phyloP scores from a whole-genome alignment of 2,113 vertebrate species.

The Xenopus tropicalis region DNA sequence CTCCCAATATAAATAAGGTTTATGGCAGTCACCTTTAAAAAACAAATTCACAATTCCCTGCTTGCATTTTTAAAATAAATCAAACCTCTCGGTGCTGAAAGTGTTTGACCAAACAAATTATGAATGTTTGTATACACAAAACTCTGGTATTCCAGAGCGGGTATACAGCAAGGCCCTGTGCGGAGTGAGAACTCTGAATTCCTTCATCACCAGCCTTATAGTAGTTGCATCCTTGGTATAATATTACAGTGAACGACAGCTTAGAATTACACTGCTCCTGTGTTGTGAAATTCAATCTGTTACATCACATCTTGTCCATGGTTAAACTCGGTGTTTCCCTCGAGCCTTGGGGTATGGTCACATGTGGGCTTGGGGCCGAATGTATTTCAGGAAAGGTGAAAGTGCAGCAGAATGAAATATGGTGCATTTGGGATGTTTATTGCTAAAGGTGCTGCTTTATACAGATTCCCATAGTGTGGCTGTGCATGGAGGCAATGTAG shows the following conservation, averaged over 20 bases:
- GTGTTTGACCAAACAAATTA: not conserved
- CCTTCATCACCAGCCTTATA: conserved; percentile 20
- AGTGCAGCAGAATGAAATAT: too few relatives aligned
- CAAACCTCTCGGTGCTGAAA: not conserved
- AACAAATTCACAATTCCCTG: conserved; percentile 3
- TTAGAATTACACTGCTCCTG: conserved; percentile 41
- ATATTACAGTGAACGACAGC: conserved; percentile 14
- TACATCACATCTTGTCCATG: not conserved
- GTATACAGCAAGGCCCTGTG: not conserved
- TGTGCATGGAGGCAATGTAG: too few relatives aligned
- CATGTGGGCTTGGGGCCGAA: not conserved
- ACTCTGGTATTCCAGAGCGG: conserved; percentile 5
- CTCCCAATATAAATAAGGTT: not conserved
- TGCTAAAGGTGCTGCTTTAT: too few relatives aligned
- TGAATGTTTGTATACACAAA: conserved; percentile 16
- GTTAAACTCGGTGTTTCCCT: conserved; percentile 8
- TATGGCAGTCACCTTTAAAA: not conserved
- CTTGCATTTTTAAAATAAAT: conserved; percentile 9
- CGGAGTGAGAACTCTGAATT: not conserved
- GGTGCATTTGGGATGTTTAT: too few relatives aligned
- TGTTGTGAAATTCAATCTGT: conserved; percentile 49
- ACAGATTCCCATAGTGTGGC: too few relatives aligned
- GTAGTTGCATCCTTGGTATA: conserved; percentile 19
- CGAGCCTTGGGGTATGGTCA: not conserved
- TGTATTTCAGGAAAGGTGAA: not conserved